Evolutionary conservation across 2,888 invertebrate genomes (phyloP).

Genomic region (Thysanoteuthis rhombus): DNA sequence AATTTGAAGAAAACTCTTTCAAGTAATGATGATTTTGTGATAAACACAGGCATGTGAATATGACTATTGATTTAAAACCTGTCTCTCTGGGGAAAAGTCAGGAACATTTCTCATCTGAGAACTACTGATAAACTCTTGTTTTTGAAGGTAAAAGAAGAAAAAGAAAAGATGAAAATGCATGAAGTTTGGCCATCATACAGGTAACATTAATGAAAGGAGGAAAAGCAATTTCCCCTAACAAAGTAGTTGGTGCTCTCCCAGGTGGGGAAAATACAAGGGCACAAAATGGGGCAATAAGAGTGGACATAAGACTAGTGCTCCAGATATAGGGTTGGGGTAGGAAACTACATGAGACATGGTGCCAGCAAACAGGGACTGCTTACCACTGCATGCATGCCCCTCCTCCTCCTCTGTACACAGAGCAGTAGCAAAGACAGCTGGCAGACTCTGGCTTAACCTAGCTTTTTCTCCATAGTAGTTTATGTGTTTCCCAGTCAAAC

Average conservation of each 20-base stretch:
- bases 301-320: neutral
- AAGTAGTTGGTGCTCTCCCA: neutral
- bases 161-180: neutral
- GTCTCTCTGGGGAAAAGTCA: neutral
- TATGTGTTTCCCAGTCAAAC: constrained; percentile 24
- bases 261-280: neutral
- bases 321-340: neutral
- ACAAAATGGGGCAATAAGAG: neutral
- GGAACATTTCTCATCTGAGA: neutral
- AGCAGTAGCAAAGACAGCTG: constrained; percentile 24
- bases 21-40: neutral
- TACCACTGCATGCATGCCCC: constrained; percentile 23
- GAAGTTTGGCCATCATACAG: neutral
- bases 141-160: neutral
- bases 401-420: constrained; percentile 17
- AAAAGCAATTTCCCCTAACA: neutral
- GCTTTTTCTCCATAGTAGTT: constrained; percentile 16
- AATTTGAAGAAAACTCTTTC: neutral
- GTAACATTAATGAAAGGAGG: neutral
- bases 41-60: neutral
- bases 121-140: neutral
- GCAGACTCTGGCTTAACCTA: constrained; percentile 30
- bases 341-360: constrained; percentile 16
- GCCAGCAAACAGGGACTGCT: constrained; percentile 26
- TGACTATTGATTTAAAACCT: neutral